Percentiles rank a stretch among this genome's conserved stretches.
Evolutionary conservation across 1,140 invertebrate genomes (phyloP).

Genomic region (Nymphalis io): DNA sequence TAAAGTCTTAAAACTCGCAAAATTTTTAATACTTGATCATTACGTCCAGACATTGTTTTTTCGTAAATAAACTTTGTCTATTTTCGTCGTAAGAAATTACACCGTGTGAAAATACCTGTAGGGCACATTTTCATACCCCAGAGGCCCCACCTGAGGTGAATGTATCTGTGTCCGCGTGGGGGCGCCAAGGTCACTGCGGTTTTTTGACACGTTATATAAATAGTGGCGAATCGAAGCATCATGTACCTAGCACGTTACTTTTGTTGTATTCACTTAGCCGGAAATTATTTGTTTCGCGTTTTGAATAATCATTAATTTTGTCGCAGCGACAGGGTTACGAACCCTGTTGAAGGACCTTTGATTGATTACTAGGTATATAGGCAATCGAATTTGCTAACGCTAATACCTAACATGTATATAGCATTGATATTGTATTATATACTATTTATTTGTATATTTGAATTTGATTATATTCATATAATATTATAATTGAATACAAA

Average conservation of each 20-base stretch:
- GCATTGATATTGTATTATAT: too few relatives aligned
- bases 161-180: constrained; percentile 71
- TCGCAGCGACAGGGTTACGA: constrained; percentile 56
- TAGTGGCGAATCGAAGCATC: constrained; percentile 54
- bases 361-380: constrained; percentile 33
- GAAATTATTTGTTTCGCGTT: constrained; percentile 71
- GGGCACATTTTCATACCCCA: constrained; percentile 59
- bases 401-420: neutral
- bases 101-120: constrained; percentile 47
- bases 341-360: constrained; percentile 50
- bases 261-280: constrained; percentile 55
- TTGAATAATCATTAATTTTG: constrained; percentile 56
- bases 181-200: constrained; percentile 75
- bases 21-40: constrained; percentile 9
- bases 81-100: constrained; percentile 28
- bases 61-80: constrained; percentile 30
- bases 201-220: constrained; percentile 78
- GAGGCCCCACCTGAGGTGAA: constrained; percentile 77
- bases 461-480: too few relatives aligned
- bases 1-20: neutral
- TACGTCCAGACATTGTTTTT: constrained; percentile 21
- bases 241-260: constrained; percentile 35
- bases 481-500: too few relatives aligned
- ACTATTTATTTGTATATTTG: too few relatives aligned
- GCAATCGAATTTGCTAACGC: neutral